Base-by-base conservation (phyloP, 2,888 invertebrate genomes). In the Parnassius mnemosyne region DNA sequence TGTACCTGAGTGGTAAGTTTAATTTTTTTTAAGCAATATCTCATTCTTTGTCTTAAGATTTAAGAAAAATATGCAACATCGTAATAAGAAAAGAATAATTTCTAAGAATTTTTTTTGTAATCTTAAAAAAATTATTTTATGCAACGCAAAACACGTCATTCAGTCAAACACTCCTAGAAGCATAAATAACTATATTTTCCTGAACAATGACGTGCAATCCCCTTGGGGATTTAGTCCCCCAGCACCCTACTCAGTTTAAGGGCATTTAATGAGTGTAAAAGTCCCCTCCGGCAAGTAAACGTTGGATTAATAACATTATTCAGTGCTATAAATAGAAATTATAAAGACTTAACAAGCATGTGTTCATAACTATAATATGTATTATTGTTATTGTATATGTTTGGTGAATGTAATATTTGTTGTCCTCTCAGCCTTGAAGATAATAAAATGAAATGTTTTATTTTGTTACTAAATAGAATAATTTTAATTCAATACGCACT, bases 201-300 rank as follows among this genome's bases (percentile, higher is more conserved):
- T 41, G 20, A 82, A 88, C 87, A 90, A 89, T 82, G 76, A 77
- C 71, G 66, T 71, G 53, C 50, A 50, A 76, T 79, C 78, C 87
- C 85, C 85, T 68, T 71, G 70, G 78, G 71, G 75, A 71, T 72
- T 71, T 79, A 79, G 81, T 81, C 81, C 84, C 83, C 13, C 79
- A 78, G 70, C 76, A 74, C 79, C 74, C 87, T 85, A 80, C 82
- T 73, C 76, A 78, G 79, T 84, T 87, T 85, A 85, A 80, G 78
- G 74, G 86, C 87, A 86, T 87, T 89, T 86, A 89, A 90, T 89
- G 89, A 83, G 75, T 85, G 84, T 85, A 81, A 81, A 81, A 83
- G 82, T 79, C 77, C 85, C 87, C 85, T 85, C 85, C 79, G 80
- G 80, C 75, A 77, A 84, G 79, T 83, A 80, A 84, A 85, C 84